Conservation (phyloP, 1,140 invertebrate genomes). For the Megalonaias nervosa region DNA sequence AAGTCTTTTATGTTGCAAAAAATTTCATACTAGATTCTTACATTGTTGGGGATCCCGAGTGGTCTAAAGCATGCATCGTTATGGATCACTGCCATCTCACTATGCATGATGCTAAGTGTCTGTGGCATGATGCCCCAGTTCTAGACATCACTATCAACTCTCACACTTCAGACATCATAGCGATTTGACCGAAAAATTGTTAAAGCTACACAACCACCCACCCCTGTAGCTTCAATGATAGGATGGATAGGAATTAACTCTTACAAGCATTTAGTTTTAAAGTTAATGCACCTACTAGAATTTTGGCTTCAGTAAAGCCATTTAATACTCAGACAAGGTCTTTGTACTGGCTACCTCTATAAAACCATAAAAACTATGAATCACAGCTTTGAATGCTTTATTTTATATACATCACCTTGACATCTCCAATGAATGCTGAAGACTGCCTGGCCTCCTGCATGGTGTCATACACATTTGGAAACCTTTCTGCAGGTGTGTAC, state of each 20-base stretch:
- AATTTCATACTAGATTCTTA: no score
- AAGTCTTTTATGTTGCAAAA: no score
- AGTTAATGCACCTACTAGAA: no score
- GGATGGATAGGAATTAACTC: not conserved
- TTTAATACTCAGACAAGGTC: not conserved
- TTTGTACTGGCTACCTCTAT: not conserved
- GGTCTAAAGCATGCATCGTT: no score
- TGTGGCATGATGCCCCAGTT: no score
- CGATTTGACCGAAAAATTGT: no score
- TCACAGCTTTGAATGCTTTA: constrained; percentile 3
- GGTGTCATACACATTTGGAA: constrained; percentile 89
- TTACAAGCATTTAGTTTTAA: not conserved
- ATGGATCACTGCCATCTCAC: no score
- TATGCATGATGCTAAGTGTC: no score
- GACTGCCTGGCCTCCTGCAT: constrained; percentile 79
- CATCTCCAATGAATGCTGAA: constrained; percentile 84
- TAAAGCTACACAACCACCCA: no score
- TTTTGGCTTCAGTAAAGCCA: not conserved
- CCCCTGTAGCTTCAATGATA: not conserved
- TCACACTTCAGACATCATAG: no score
- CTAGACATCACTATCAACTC: no score
- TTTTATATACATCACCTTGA: constrained; percentile 73
- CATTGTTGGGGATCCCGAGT: no score
- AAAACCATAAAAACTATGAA: not conserved
- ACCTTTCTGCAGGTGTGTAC: constrained; percentile 73